Base-by-base conservation (phyloP, 92 coral and sea anemone genomes). In the Heteractis magnifica region DNA sequence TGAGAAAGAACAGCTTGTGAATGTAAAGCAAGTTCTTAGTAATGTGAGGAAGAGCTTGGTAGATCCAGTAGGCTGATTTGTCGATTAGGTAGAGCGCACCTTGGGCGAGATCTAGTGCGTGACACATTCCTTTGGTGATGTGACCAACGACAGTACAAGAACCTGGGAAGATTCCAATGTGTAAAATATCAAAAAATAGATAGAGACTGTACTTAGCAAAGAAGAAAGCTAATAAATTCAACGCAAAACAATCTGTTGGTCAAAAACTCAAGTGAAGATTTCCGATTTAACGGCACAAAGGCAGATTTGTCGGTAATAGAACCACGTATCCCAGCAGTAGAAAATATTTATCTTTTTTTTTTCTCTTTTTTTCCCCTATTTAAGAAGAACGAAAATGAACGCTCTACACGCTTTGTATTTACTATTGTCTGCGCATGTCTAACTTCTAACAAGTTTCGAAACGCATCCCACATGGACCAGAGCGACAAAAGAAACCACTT, bases 51-150 rank as follows among this genome's bases (percentile, higher is more conserved):
- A 91, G 85, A 11, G 97, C 97, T 34, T 77, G 90, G 76, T 93
- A 91, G 65, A 92, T 89, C 97, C 97, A 93, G 88, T 90, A 93
- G 3, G 94, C 85, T 52, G 87, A 74, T 19, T 87, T 84, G 53
- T 93, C 97, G 21, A 93, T 86, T 15, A 85, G 41, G 87, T 86
- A 86, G 41, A 93, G 82, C 6, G 90, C 94, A 18, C 71, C 77
- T 21, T 90, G 90, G 59, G 97, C 97, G 16, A 85, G 34, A 65
- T 93, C 97, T 34, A 93, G 83, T 3, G 89, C 71, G 76, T 88
- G 89, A 86, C 97, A 93, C 77, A 89, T 82, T 18, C 97, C 97
- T 77, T 88, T 93, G 58, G 94, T 88, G 77, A 93, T 84, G 72
- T 93, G 97, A 55, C 91, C 91, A 51, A 78, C 83, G 14, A 90